A percentile compares a stretch with the other conserved stretches of the same genome.
Conservation (phyloP, 2,113 vertebrate genomes). For the Emydocephalus ijimae region DNA sequence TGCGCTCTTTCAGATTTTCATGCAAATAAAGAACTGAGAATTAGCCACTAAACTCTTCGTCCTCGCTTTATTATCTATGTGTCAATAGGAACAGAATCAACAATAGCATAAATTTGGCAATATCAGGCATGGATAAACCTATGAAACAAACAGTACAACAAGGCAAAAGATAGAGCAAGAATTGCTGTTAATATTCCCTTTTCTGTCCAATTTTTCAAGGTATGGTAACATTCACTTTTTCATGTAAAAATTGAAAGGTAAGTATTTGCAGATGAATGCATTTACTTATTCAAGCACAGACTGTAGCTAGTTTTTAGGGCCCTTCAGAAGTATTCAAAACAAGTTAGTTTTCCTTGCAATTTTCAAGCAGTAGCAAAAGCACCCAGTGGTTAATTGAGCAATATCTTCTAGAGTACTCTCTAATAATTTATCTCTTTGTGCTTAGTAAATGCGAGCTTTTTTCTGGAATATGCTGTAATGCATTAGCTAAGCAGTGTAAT, state of each 20-base stretch:
- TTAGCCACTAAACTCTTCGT: background rate
- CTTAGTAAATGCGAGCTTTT: constrained; percentile 32
- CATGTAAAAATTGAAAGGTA: background rate
- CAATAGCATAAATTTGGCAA: background rate
- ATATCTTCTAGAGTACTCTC: background rate
- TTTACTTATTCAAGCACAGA: background rate
- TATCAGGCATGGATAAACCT: background rate
- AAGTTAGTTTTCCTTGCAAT: constrained; percentile 29
- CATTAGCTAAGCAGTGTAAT: constrained; percentile 3
- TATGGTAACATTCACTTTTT: background rate
- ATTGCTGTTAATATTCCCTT: background rate
- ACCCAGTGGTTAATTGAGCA: constrained; percentile 5
- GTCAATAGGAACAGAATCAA: background rate
- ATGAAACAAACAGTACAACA: background rate
- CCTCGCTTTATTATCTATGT: background rate
- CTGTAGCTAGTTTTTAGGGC: background rate
- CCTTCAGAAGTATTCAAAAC: background rate
- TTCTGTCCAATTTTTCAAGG: background rate
- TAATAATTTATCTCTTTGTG: background rate
- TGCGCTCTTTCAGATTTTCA: background rate
- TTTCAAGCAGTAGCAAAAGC: background rate
- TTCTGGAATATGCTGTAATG: constrained; percentile 11
- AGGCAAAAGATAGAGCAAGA: background rate
- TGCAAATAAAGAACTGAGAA: background rate
- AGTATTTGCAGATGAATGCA: background rate